These are phyloP conservation scores for Gila orcuttii DNA, from an alignment of 2,113 vertebrate species.

Conservation along the genomic window DNA sequence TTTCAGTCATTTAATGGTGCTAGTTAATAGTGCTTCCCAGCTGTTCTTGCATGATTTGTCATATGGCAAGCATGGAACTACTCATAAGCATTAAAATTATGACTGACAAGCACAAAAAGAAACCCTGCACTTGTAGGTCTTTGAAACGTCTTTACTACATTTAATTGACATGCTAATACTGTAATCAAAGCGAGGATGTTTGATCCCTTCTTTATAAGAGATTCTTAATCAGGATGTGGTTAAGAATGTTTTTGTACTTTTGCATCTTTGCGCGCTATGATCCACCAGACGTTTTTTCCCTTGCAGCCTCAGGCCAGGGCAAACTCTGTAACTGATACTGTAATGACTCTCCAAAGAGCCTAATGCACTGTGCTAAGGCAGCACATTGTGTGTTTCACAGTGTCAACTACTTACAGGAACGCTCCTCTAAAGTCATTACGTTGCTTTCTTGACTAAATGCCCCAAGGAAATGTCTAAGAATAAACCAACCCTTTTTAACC, in stretches of 20 bases:
- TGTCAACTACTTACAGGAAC: conserved; percentile 39
- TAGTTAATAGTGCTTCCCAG: conserved; percentile 30
- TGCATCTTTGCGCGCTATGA: background rate
- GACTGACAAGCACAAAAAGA: conserved; percentile 23
- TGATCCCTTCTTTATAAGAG: conserved; percentile 6
- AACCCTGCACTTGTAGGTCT: background rate
- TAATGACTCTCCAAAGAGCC: conserved; percentile 48
- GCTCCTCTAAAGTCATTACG: conserved; percentile 35
- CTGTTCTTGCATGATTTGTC: conserved; percentile 29
- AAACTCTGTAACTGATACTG: conserved; percentile 47
- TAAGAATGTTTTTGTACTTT: conserved; percentile 18
- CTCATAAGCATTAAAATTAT: conserved; percentile 14
- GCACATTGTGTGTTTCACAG: conserved; percentile 51
- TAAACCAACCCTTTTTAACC: conserved; percentile 32
- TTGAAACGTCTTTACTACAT: background rate
- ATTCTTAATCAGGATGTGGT: conserved; percentile 24
- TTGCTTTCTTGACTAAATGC: conserved; percentile 46
- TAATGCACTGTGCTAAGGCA: conserved; percentile 46
- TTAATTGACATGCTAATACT: conserved; percentile 5
- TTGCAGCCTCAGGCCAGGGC: conserved; percentile 25
- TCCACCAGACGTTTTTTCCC: conserved; percentile 21
- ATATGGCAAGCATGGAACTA: conserved; percentile 2
- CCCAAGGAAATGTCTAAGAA: conserved; percentile 41
- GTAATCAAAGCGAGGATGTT: background rate
- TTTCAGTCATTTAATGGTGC: conserved; percentile 14